Evolutionary conservation across 2,797 vertebrate genomes (phyloP), one percentile per base, ranked within the genome.

Genomic region (Notamacropus eugenii): DNA sequence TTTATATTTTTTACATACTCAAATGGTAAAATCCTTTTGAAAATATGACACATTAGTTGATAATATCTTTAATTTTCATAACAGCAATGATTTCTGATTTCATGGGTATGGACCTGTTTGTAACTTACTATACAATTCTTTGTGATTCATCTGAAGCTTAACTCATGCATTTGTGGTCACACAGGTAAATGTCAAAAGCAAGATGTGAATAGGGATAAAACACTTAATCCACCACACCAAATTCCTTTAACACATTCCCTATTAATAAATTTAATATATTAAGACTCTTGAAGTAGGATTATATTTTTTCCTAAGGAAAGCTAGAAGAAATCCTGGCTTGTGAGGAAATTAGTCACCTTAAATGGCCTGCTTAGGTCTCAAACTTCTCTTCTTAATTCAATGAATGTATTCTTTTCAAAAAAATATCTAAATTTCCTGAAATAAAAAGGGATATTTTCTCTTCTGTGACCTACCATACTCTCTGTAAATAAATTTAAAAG

Each of bases 371-470:
- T 28, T 13, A 9, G 62, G 57, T 19, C 31, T 92, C 55, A 94
- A 95, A 54, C 29, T 59, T 87, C 74, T 27, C 74, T 3, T n/a
- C 12, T 95, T 14, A 31, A 92, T 74, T 93, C 90, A 93, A 55
- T 82, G 1, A 28, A 92, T 14, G 12, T 90, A 4, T n/a, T 91
- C 91, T 94, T 50, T 92, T 62, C 29, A 40, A 92, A 95, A 54
- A 96, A 91, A 50, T 3, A 90, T n/a, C 1, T 93, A 96, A 0
- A 91, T 8, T 93, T 93, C 93, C 29, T 74, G 52, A 94, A 96
- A 82, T 93, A 22, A 91, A 6, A 91, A 82, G 13, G 10, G 10
- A 55, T 56, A 16, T 58, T 95, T 90, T 62, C 13, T 34, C 12
- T 27, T 93, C 34, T 94, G 6, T 90, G 27, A 91, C 11, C 12